Evolutionary conservation across 2,888 invertebrate genomes (phyloP).

Genomic region (Leptarthrus brevirostris): DNA sequence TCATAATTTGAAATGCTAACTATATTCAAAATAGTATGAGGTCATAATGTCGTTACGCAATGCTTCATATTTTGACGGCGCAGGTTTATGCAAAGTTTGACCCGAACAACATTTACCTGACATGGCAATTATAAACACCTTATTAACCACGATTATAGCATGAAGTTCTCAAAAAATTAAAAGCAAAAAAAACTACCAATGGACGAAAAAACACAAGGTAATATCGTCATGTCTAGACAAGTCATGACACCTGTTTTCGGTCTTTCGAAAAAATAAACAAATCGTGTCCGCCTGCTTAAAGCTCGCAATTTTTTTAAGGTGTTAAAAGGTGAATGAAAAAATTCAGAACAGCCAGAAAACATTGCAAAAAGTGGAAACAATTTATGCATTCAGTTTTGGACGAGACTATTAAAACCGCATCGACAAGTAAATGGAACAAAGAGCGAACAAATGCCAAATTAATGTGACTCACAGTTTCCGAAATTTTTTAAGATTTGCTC

Average conservation of each 20-base stretch:
- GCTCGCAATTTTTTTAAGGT: neutral
- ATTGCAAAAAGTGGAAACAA: neutral
- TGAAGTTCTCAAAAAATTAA: too few relatives aligned
- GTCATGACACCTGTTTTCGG: constrained; percentile 1
- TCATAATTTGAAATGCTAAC: too few relatives aligned
- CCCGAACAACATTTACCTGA: too few relatives aligned
- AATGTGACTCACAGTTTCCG: neutral
- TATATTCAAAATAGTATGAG: too few relatives aligned
- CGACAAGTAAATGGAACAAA: neutral
- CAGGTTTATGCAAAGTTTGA: too few relatives aligned
- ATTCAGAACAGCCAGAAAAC: neutral
- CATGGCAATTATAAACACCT: too few relatives aligned
- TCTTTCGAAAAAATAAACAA: neutral
- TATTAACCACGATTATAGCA: too few relatives aligned
- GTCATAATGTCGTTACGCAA: too few relatives aligned
- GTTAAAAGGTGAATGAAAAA: neutral
- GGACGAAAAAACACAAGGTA: neutral
- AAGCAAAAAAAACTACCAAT: neutral
- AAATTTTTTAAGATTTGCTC: neutral
- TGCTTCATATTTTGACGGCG: too few relatives aligned
- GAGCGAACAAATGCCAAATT: neutral
- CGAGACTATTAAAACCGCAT: too few relatives aligned
- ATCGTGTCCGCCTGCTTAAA: neutral
- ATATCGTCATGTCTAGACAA: neutral
- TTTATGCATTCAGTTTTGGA: neutral